Percentiles rank a stretch among this genome's conserved stretches.
Evolutionary conservation across 1,140 invertebrate genomes (phyloP).

Genomic region (Lordiphosa mommai): DNA sequence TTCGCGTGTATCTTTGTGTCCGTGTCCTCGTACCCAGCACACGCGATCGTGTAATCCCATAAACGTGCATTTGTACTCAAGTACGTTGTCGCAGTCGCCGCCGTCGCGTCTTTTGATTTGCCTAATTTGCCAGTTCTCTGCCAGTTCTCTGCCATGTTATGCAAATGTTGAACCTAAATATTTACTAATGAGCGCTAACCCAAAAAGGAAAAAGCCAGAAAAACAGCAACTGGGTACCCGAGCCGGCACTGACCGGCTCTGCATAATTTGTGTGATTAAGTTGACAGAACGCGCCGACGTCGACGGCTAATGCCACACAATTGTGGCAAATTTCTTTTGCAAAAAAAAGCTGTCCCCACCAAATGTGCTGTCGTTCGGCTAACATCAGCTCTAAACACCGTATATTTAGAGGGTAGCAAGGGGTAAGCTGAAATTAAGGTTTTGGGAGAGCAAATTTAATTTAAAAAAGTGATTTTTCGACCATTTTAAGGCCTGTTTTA

Average conservation of each 20-base stretch:
- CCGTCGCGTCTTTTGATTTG: conserved; percentile 45
- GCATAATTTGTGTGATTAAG: conserved; percentile 57
- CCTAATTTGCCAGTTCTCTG: conserved; percentile 53
- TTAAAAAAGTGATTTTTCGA: too few relatives aligned
- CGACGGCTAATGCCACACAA: conserved; percentile 53
- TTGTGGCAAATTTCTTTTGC: conserved; percentile 60
- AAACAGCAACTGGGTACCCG: conserved; percentile 1
- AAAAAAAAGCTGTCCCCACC: conserved; percentile 47
- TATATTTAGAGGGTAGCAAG: too few relatives aligned
- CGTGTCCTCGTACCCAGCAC: conserved; percentile 42
- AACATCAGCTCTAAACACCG: too few relatives aligned
- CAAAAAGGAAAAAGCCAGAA: conserved; percentile 50
- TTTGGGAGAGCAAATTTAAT: too few relatives aligned
- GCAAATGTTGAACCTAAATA: conserved; percentile 55
- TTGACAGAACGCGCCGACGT: conserved; percentile 46
- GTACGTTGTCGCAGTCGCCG: conserved; percentile 14
- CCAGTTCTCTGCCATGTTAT: conserved; percentile 46
- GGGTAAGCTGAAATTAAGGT: too few relatives aligned
- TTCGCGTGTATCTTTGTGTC: conserved; percentile 49
- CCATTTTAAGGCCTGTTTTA: too few relatives aligned
- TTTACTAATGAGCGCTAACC: conserved; percentile 70
- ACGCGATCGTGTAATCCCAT: conserved; percentile 65
- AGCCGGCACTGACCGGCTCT: conserved; percentile 14
- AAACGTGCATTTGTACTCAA: conserved; percentile 55
- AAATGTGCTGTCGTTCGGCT: too few relatives aligned